Evolutionary conservation across 2,888 invertebrate species (phyloP), one percentile per base, ranked within the genome.

Genomic region (Amphipyra berbera): DNA sequence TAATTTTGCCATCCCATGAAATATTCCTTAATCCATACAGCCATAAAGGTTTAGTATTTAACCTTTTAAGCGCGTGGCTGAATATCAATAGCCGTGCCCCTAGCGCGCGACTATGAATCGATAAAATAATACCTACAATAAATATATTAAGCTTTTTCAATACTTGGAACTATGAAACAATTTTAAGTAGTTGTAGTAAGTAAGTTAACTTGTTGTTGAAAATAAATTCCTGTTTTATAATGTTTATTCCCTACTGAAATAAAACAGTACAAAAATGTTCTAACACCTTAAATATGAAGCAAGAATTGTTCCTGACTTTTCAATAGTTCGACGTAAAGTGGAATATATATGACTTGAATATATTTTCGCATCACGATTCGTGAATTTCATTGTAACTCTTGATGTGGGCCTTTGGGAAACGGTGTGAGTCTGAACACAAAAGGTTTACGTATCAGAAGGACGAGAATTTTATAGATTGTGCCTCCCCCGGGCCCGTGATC

Each of bases 391-490:
- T 81, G 83, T 81, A 70, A 78, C 73, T 73, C 75, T 78, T 81
- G 82, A 83, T 80, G 77, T 76, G 77, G 73, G 54, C 82, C 81
- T 76, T 54, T 59, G 87, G 83, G 86, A 85, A 61, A 67, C 41
- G 52, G 60, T 69, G 61, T 79, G 76, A 80, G 79, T 79, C 75
- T 68, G 78, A 84, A 81, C 76, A 86, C 82, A 86, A 87, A 87
- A 82, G 85, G 79, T 84, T 81, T 84, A 79, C 80, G 74, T 81
- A 86, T 85, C 79, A 81, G 76, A 71, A 80, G 80, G 77, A 76
- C 81, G 74, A 74, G 79, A 81, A 82, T 86, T 88, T 87, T 84
- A 86, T 86, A 86, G 82, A 86, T 87, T 84, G 81, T 70, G 73
- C 62, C 73, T 79, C 87, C 82, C 85, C 35, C 14, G 86, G 82